Percentiles rank a stretch among this genome's conserved stretches.
Evolutionary conservation across 2,888 invertebrate species (phyloP).

Genomic region (Apamea epomidion): DNA sequence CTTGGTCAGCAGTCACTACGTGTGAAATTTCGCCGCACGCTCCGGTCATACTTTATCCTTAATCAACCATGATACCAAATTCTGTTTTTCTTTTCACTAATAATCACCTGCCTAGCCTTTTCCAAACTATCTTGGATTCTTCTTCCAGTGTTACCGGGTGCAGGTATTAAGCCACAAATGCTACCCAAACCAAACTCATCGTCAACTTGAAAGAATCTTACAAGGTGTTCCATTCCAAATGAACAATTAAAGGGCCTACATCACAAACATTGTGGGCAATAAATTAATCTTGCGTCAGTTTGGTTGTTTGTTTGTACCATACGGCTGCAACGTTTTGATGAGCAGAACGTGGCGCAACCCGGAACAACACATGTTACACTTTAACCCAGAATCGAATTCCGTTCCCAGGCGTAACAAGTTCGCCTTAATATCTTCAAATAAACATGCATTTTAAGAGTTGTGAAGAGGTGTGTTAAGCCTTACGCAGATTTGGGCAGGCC

Average conservation of each 20-base stretch:
- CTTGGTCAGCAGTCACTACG: not conserved
- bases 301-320: conserved; percentile 38
- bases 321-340: conserved; percentile 44
- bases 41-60: not conserved
- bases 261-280: conserved; percentile 41
- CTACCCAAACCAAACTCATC: not conserved
- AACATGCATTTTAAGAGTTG: not conserved
- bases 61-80: not conserved
- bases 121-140: not conserved
- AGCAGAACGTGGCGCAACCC: conserved; percentile 49
- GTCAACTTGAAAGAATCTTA: not conserved
- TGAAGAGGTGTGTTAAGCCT: not conserved
- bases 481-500: not conserved
- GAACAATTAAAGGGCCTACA: conserved; percentile 3
- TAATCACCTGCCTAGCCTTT: not conserved
- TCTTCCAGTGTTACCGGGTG: not conserved
- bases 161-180: not conserved
- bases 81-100: not conserved
- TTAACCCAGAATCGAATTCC: conserved; percentile 54
- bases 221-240: not conserved
- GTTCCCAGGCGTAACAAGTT: conserved; percentile 28
- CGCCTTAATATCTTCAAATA: conserved; percentile 12
- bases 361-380: conserved; percentile 62
- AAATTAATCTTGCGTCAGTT: conserved; percentile 29
- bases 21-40: not conserved